Percentiles rank a stretch among this genome's conserved stretches.
Evolutionary conservation across 1,140 invertebrate genomes (phyloP).

Genomic region (Gonatopus flavifemur): DNA sequence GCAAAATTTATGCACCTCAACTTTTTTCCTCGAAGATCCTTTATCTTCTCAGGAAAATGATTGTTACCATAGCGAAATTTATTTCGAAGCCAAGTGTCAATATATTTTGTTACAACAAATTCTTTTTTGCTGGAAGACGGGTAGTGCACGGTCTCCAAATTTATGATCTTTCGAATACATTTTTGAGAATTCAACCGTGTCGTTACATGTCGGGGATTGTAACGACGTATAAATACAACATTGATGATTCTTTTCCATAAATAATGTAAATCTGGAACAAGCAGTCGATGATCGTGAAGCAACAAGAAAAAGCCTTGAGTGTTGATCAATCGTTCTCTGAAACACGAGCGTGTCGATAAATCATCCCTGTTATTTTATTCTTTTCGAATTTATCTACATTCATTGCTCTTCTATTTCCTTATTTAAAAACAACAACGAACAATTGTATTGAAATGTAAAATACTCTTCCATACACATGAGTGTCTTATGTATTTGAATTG

Average conservation of each 20-base stretch:
- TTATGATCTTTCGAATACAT: conserved; percentile 40
- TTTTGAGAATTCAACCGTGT: conserved; percentile 42
- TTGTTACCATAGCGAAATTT: conserved; percentile 60
- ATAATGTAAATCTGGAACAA: conserved; percentile 67
- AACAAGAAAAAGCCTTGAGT: conserved; percentile 70
- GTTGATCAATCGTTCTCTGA: conserved; percentile 68
- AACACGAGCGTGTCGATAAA: too few species aligned
- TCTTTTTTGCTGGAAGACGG: conserved; percentile 59
- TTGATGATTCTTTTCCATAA: conserved; percentile 78
- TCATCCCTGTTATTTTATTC: too few species aligned
- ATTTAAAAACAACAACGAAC: too few species aligned
- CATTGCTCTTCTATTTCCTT: too few species aligned
- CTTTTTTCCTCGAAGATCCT: conserved; percentile 56
- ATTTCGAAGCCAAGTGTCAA: conserved; percentile 67
- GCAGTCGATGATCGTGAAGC: conserved; percentile 68
- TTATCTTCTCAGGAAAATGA: conserved; percentile 65
- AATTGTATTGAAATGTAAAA: too few species aligned
- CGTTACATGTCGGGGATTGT: conserved; percentile 42
- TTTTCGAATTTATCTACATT: too few species aligned
- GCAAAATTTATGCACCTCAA: conserved; percentile 29
- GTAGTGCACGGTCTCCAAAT: conserved; percentile 72
- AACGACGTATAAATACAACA: conserved; percentile 70
- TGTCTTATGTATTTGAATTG: too few species aligned
- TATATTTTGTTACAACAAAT: conserved; percentile 58
- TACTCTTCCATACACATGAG: too few species aligned